Evolutionary conservation across 1,140 invertebrate species (phyloP).

Genomic region (Macrotrachela quadricornifera): DNA sequence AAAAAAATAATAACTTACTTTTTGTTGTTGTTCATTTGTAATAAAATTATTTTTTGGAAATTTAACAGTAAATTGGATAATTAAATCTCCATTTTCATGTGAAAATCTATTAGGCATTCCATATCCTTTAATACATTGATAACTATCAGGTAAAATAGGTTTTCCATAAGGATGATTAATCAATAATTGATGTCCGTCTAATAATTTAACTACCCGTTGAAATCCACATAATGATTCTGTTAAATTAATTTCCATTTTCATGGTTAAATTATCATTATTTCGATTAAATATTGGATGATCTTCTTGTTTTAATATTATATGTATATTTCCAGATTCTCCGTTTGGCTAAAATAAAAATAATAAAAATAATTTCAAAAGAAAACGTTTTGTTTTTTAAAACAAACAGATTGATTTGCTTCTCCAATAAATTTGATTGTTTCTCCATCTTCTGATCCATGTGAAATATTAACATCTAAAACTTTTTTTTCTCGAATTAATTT

Average conservation of each 20-base stretch:
- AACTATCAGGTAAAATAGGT: conserved; percentile 60
- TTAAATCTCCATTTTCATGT: conserved; percentile 58
- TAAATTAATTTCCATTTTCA: conserved; percentile 51
- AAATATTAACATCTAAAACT: conserved; percentile 86
- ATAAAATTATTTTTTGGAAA: conserved; percentile 43
- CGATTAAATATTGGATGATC: conserved; percentile 58
- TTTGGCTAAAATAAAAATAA: neutral
- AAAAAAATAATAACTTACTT: too few species aligned
- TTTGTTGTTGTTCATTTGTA: too few species aligned
- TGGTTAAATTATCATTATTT: conserved; percentile 59
- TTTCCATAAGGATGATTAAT: conserved; percentile 60
- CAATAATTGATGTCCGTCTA: conserved; percentile 73
- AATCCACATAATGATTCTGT: conserved; percentile 89
- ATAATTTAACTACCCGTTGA: conserved; percentile 67
- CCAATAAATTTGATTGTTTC: conserved; percentile 82
- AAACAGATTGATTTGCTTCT: conserved; percentile 93
- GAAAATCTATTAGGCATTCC: conserved; percentile 54
- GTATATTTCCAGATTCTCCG: conserved; percentile 62
- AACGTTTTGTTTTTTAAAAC: neutral
- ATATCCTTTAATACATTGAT: conserved; percentile 72
- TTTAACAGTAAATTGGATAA: conserved; percentile 72
- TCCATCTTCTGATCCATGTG: conserved; percentile 84
- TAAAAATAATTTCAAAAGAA: neutral
- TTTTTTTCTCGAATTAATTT: conserved; percentile 77
- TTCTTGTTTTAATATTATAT: conserved; percentile 90